Evolutionary conservation across 2,113 vertebrate species (phyloP), one percentile per base, ranked within the genome.

Genomic region (Polypterus senegalus): DNA sequence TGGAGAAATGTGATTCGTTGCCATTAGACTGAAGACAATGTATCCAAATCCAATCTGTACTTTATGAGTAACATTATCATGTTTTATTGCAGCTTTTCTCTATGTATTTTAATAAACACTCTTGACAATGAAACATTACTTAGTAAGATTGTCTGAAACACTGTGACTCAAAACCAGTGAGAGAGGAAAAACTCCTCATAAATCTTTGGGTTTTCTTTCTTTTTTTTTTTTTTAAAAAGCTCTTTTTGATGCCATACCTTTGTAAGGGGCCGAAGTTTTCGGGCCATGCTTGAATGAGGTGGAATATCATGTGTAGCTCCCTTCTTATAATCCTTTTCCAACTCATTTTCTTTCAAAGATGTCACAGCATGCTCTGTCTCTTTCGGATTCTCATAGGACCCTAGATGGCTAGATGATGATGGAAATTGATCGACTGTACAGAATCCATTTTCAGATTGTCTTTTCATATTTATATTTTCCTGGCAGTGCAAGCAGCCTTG

Each of bases 401-500:
- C 74, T 4, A 78, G 74, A 62, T 79, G 71, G 0, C 76, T 27
- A 27, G 2, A 27, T 27, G 27, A 27, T 27, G 27, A 27, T 27
- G 27, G 27, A 27, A 4, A 54, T 49, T 3, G 52, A 10, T 11
- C 46, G 46, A 27, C 27, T 27, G 27, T 27, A 27, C 27, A 27
- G 27, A 1, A 27, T 27, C 27, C 27, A 27, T 27, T 27, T 27
- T 27, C 27, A 27, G 27, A 27, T 27, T 27, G 27, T 27, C 27
- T 27, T 27, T 27, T 2, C 27, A 27, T 27, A 27, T 27, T 27
- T 27, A 27, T 27, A 27, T 27, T 78, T 77, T 80, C 82, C 71
- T 81, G 75, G 81, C 92, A 93, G 60, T 81, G 86, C 7, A 81
- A 74, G 66, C 89, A 97, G 61, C 89, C 84, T 2, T 84, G 81